Conservation (phyloP, 2,113 vertebrate species). For the Chaetodon trifascialis region DNA sequence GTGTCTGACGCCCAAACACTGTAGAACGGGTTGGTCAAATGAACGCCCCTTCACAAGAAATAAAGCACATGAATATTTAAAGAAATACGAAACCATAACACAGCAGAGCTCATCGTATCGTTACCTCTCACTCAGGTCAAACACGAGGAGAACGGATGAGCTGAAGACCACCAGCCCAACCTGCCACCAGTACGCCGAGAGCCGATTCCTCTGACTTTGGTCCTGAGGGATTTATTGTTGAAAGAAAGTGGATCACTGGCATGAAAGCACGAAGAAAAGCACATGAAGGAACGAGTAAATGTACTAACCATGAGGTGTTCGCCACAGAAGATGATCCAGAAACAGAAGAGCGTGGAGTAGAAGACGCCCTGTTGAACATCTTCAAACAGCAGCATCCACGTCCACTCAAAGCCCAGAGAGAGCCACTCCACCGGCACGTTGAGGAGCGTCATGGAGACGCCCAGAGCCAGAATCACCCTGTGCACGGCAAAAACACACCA, state of each 20-base stretch:
- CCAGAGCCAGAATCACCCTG: conserved; percentile 93
- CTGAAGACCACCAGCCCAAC: conserved; percentile 93
- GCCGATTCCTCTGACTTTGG: conserved; percentile 90
- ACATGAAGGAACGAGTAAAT: not conserved
- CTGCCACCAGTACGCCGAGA: conserved; percentile 94
- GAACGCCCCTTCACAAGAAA: conserved; percentile 86
- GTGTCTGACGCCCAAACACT: conserved; percentile 92
- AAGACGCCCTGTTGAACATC: conserved; percentile 94
- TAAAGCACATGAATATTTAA: not conserved
- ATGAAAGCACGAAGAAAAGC: not conserved
- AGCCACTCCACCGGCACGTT: conserved; percentile 95
- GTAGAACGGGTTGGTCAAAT: conserved; percentile 96
- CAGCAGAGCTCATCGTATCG: not conserved
- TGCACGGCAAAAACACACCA: not conserved
- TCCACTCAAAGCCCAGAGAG: conserved; percentile 94
- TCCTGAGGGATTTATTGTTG: conserved; percentile 80
- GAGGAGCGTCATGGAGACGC: conserved; percentile 94
- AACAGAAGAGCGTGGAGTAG: conserved; percentile 92
- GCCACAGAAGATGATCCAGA: conserved; percentile 97
- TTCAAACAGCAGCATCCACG: conserved; percentile 93
- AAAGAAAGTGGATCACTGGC: not conserved
- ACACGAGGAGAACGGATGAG: conserved; percentile 93
- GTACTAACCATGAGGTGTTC: conserved; percentile 94
- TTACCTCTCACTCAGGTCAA: conserved; percentile 95
- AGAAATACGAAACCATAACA: not conserved